Evolutionary conservation across 2,888 invertebrate species (phyloP).

Genomic region (Periphyllus acericola): DNA sequence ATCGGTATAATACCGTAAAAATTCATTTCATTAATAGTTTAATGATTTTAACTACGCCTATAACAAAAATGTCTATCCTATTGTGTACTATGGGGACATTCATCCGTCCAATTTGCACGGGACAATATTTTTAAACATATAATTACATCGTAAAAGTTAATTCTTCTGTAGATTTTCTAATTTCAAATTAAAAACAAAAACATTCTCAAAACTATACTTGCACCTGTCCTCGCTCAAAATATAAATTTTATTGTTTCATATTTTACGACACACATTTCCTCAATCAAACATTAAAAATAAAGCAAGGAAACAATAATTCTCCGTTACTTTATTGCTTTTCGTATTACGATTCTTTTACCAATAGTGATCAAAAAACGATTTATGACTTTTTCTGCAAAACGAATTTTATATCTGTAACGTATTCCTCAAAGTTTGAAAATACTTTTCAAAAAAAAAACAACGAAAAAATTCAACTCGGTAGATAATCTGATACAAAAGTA

Average conservation of each 20-base stretch:
- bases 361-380: neutral
- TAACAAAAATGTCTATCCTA: slow-evolving; percentile 16
- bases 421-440: neutral
- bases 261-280: neutral
- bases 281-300: slow-evolving; percentile 8
- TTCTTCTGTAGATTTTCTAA: neutral
- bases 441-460: neutral
- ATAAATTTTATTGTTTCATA: neutral
- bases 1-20: slow-evolving; percentile 39
- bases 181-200: neutral
- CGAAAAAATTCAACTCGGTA: neutral
- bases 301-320: neutral
- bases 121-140: neutral
- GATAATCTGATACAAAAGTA: neutral
- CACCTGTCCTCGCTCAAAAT: neutral
- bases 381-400: neutral
- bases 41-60: slow-evolving; percentile 19
- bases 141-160: neutral
- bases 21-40: slow-evolving; percentile 15
- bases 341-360: neutral
- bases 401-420: neutral
- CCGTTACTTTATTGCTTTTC: neutral
- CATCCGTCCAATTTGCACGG: neutral
- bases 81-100: neutral
- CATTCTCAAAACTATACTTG: neutral